These are phyloP conservation scores for Abramis brama DNA, from an alignment of 2,113 vertebrate species.

Conservation along the genomic window DNA sequence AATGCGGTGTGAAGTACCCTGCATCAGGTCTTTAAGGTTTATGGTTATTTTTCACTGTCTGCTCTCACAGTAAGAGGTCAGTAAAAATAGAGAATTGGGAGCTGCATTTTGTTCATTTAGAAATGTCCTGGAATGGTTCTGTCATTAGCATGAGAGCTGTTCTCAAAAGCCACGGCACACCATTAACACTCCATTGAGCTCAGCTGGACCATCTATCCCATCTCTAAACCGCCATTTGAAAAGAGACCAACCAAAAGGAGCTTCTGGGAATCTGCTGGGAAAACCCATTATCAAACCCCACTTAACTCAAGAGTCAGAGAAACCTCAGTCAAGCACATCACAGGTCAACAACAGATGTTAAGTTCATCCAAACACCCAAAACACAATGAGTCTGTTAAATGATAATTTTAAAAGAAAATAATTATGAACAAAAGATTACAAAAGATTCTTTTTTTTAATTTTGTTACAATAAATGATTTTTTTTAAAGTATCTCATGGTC, in stretches of 20 bases:
- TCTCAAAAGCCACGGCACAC: constrained; percentile 28
- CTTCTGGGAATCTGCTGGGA: background rate
- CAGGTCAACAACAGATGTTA: background rate
- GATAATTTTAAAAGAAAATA: background rate
- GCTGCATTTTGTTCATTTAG: constrained; percentile 61
- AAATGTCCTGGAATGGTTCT: constrained; percentile 61
- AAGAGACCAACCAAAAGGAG: constrained; percentile 21
- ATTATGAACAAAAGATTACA: background rate
- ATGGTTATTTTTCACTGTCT: constrained; percentile 53
- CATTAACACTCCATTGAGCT: constrained; percentile 58
- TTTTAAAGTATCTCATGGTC: background rate
- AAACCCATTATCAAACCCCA: background rate
- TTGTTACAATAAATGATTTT: too few relatives aligned
- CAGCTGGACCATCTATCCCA: constrained; percentile 43
- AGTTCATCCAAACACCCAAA: background rate
- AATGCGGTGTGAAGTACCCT: constrained; percentile 66
- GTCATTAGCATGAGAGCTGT: constrained; percentile 64
- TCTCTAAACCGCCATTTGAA: constrained; percentile 45
- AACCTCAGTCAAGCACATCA: background rate
- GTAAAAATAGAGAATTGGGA: constrained; percentile 44
- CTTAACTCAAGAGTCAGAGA: background rate
- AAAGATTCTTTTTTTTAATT: too few relatives aligned
- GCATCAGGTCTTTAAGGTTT: constrained; percentile 57
- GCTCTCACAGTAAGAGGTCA: constrained; percentile 50
- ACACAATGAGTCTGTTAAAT: background rate